Conservation (phyloP, 2,797 vertebrate genomes). For the Neosilurus hyrtlii region DNA sequence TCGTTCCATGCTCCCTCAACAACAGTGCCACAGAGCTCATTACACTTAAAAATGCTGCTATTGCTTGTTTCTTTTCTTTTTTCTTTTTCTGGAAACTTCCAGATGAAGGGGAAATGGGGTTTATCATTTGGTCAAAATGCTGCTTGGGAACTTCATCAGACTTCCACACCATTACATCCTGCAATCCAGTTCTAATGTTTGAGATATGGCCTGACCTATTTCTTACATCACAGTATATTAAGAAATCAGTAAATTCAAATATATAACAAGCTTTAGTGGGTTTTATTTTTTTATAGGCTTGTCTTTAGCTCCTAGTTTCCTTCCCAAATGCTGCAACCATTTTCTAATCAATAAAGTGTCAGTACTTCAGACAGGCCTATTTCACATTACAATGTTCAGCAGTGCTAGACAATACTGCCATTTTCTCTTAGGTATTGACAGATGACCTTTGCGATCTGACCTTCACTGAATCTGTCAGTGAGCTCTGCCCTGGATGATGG, state of each 20-base stretch:
- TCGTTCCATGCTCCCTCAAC: constrained; percentile 55
- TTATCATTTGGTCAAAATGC: constrained; percentile 9
- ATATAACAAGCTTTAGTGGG: constrained; percentile 8
- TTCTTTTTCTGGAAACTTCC: constrained; percentile 19
- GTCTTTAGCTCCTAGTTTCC: not conserved
- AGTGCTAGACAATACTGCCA: constrained; percentile 17
- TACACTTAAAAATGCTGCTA: constrained; percentile 67
- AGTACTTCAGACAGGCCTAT: not conserved
- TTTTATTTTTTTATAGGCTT: constrained; percentile 8
- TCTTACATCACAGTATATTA: not conserved
- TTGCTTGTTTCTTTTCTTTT: constrained; percentile 38
- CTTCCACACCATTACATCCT: not conserved
- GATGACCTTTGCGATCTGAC: constrained; percentile 52
- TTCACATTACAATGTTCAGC: constrained; percentile 17
- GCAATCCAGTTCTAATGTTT: not conserved
- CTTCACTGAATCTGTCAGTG: constrained; percentile 44
- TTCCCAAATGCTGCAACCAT: not conserved
- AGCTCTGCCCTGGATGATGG: constrained; percentile 46
- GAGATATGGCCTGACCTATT: not conserved
- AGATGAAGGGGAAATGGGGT: constrained; percentile 60
- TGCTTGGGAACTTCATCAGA: constrained; percentile 42
- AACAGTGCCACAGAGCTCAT: constrained; percentile 60
- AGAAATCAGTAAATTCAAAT: not conserved
- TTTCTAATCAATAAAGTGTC: constrained; percentile 10
- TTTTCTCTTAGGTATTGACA: constrained; percentile 12